Evolutionary conservation across 2,888 invertebrate species (phyloP).

Genomic region (Eudemis profundana): DNA sequence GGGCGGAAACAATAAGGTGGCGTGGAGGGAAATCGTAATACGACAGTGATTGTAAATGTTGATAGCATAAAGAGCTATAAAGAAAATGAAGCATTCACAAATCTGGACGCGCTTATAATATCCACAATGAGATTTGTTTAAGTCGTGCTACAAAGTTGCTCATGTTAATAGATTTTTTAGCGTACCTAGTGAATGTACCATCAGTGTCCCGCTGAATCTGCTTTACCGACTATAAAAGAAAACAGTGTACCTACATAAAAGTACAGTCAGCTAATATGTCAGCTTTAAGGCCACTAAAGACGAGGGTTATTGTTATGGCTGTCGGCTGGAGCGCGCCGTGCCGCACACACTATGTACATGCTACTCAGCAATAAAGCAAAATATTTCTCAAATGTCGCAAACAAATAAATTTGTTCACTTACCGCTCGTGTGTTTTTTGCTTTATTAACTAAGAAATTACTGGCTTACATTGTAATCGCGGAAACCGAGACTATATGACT

Average conservation of each 20-base stretch:
- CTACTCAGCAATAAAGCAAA: constrained; percentile 1
- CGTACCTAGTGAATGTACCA: too few species aligned
- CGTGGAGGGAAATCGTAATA: not conserved
- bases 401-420: not conserved
- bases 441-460: not conserved
- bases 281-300: constrained; percentile 16
- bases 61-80: too few species aligned
- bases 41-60: too few species aligned
- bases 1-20: not conserved
- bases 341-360: not conserved
- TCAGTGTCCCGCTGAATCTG: too few species aligned
- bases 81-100: too few species aligned
- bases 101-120: too few species aligned
- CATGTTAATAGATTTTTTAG: too few species aligned
- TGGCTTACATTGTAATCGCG: too few species aligned
- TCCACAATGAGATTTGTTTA: too few species aligned
- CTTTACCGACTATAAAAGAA: constrained; percentile 12
- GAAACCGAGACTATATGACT: too few species aligned
- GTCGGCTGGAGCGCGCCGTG: not conserved
- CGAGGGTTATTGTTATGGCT: constrained; percentile 18
- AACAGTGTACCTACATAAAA: constrained; percentile 9
- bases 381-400: not conserved
- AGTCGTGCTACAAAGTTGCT: too few species aligned
- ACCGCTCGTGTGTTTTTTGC: not conserved
- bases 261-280: constrained; percentile 13